These are phyloP conservation scores for Drosophila planitibia DNA, from an alignment of 2,888 invertebrate species.

Conservation along the genomic window DNA sequence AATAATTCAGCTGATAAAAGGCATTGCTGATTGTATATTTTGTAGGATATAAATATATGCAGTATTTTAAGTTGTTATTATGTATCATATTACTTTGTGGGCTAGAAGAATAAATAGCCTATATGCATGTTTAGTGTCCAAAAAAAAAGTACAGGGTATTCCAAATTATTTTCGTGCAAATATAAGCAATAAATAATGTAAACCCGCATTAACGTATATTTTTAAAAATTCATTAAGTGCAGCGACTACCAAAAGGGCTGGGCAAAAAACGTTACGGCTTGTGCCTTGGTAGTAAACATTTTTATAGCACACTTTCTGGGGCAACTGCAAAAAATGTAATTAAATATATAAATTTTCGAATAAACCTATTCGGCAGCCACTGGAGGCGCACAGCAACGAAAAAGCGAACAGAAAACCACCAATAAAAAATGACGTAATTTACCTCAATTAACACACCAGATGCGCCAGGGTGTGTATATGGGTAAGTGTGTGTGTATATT, in stretches of 20 bases:
- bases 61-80: neutral
- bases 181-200: conserved; percentile 30
- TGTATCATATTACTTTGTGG: neutral
- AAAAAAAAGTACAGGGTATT: neutral
- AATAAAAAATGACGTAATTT: conserved; percentile 73
- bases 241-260: conserved; percentile 5
- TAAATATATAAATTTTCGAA: conserved; percentile 79
- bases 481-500: conserved; percentile 16
- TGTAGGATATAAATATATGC: neutral
- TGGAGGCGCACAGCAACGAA: neutral
- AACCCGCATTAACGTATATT: conserved; percentile 37
- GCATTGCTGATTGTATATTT: neutral
- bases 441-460: conserved; percentile 80
- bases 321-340: conserved; percentile 64
- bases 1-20: too few relatives aligned
- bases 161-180: neutral
- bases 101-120: neutral
- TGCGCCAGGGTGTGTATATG: conserved; percentile 18
- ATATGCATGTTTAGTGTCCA: neutral
- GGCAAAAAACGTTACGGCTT: conserved; percentile 69
- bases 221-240: conserved; percentile 60
- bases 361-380: conserved; percentile 61
- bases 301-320: conserved; percentile 59
- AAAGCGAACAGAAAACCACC: conserved; percentile 4
- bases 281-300: conserved; percentile 56